Percentiles rank a stretch among this genome's conserved stretches.
These are phyloP conservation scores for Protonemura montana DNA, from an alignment of 2,888 invertebrate species.

Conservation along the genomic window DNA sequence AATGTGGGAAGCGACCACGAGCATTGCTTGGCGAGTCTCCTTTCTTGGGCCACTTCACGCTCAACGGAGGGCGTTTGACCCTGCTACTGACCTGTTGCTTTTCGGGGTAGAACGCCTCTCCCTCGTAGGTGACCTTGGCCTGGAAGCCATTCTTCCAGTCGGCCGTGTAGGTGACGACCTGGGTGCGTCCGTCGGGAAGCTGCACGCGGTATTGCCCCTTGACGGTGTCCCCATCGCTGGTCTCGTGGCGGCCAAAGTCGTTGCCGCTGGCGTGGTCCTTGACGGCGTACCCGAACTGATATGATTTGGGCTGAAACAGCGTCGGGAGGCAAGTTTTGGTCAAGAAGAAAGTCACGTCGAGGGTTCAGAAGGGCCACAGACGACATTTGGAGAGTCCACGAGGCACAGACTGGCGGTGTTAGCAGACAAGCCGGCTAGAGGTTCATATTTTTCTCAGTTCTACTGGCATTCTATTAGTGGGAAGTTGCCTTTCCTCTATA, in stretches of 20 bases:
- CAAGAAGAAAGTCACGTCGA: too few relatives aligned
- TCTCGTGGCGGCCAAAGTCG: slow-evolving; percentile 49
- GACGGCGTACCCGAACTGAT: slow-evolving; percentile 50
- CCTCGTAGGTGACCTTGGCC: slow-evolving; percentile 84
- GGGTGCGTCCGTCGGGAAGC: slow-evolving; percentile 81
- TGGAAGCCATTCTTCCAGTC: slow-evolving; percentile 92
- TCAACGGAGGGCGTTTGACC: too few relatives aligned
- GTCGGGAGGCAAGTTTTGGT: background rate
- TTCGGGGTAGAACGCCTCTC: slow-evolving; percentile 67
- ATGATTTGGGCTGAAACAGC: slow-evolving; percentile 48
- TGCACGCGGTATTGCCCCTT: slow-evolving; percentile 85
- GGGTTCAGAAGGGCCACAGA: too few relatives aligned
- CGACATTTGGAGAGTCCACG: too few relatives aligned
- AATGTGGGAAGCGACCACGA: too few relatives aligned
- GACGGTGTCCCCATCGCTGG: slow-evolving; percentile 83
- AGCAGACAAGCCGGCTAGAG: too few relatives aligned
- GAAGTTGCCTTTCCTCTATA: too few relatives aligned
- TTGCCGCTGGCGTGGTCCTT: slow-evolving; percentile 48
- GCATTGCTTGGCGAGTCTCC: too few relatives aligned
- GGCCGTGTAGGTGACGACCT: slow-evolving; percentile 81
- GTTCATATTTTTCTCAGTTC: too few relatives aligned
- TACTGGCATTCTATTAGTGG: too few relatives aligned
- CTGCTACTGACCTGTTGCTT: background rate
- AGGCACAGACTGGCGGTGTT: too few relatives aligned
- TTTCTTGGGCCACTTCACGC: too few relatives aligned